Base-by-base conservation (phyloP, 2,797 vertebrate genomes). In the Myotis vivesi region DNA sequence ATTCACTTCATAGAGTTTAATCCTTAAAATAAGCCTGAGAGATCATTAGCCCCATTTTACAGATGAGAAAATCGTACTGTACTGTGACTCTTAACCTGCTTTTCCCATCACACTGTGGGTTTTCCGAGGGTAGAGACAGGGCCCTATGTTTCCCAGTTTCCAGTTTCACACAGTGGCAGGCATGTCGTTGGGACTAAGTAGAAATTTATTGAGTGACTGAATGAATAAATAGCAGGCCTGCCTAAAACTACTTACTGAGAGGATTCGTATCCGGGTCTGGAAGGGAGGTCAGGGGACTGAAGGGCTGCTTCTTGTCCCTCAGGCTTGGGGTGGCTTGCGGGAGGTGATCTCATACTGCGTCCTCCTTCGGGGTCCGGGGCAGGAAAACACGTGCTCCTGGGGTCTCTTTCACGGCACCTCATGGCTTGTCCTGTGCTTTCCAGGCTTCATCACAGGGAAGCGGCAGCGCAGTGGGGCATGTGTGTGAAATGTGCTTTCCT, bases 361-460 rank as follows among this genome's bases (percentile, higher is more conserved):
- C 57, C 1, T 10, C 72, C 44, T 79, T 71, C 30, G 57, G 53
- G 73, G 41, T 25, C 66, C 30, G 36, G 53, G 41, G 62, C 33
- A 76, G 62, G 64, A 64, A 81, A 55, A 8, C 62, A 30, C 2
- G 0, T 7, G 16, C 7, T 49, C 23, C 51, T 59, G 28, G 71
- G 10, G n/a, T 80, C 41, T 89, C 28, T 68, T 36, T 64, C 44
- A 64, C 25, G 53, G 59, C 17, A 17, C 41, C 25, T 76, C 15
- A 7, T 3, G 88, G 77, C 44, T 90, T 28, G 68, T 11, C 10
- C 53, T 84, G 55, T 59, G 73, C 13, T 55, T n/a, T 28, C 55
- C 55, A 79, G 66, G 23, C 66, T 94, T 96, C 41, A 69, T 89
- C 33, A 84, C 86, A 94, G 76, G 41, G 44, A 76, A 68, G 41